Evolutionary conservation across 2,888 invertebrate genomes (phyloP).

Genomic region (Malacosoma neustria): DNA sequence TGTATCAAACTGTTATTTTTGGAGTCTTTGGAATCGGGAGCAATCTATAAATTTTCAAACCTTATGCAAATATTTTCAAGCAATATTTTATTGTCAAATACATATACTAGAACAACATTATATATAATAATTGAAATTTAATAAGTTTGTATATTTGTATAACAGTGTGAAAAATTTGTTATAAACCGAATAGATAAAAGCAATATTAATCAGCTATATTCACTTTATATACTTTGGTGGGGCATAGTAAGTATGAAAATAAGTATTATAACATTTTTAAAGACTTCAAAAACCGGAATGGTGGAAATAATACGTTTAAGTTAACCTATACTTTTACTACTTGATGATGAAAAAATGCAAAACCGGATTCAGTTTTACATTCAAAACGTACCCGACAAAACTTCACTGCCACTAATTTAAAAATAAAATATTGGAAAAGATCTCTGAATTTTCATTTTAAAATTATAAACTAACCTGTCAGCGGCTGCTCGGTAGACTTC

Average conservation of each 20-base stretch:
- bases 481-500: too few relatives aligned
- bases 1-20: neutral
- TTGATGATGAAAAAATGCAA: conserved; percentile 36
- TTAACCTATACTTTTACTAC: conserved; percentile 23
- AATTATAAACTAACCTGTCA: too few relatives aligned
- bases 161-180: neutral
- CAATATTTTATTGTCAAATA: neutral
- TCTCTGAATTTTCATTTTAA: conserved; percentile 6
- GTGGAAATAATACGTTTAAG: neutral
- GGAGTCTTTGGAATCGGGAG: neutral
- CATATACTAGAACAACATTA: too few relatives aligned
- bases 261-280: too few relatives aligned
- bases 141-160: neutral
- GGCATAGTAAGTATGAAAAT: too few relatives aligned
- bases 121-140: neutral
- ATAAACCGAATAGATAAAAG: too few relatives aligned
- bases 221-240: too few relatives aligned
- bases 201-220: too few relatives aligned
- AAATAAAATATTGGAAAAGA: conserved; percentile 72
- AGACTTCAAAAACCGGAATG: neutral
- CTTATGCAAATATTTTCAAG: neutral
- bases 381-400: conserved; percentile 56
- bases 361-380: conserved; percentile 51
- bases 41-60: neutral
- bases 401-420: conserved; percentile 75